Evolutionary conservation across 2,888 invertebrate species (phyloP).

Genomic region (Aporophyla nigra): DNA sequence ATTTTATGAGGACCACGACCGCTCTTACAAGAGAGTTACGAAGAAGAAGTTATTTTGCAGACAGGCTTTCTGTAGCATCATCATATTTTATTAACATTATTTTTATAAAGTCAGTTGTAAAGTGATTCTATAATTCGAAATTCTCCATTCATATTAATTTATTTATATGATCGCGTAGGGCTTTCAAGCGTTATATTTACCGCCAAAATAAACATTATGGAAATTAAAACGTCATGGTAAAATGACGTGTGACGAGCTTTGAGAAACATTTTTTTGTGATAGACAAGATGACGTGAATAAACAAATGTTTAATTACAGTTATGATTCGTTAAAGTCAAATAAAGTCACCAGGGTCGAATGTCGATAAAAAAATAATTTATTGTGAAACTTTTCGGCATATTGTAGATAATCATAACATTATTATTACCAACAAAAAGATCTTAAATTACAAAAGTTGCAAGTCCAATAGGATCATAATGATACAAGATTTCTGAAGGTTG

Average conservation of each 20-base stretch:
- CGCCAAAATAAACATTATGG: constrained; percentile 43
- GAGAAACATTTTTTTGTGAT: constrained; percentile 11
- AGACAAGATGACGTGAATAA: constrained; percentile 2
- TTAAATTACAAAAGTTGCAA: constrained; percentile 7
- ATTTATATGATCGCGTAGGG: constrained; percentile 3
- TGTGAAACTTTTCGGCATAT: constrained; percentile 26
- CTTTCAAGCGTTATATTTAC: constrained; percentile 17
- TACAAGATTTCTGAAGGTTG: neutral
- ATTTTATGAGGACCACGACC: too few relatives aligned
- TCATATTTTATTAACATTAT: constrained; percentile 9
- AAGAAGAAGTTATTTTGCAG: neutral
- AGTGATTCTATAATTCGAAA: neutral
- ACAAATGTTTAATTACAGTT: constrained; percentile 9
- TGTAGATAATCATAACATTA: constrained; percentile 12
- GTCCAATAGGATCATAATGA: neutral
- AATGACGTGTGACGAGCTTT: constrained; percentile 12
- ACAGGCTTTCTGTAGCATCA: neutral
- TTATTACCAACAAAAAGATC: constrained; percentile 7
- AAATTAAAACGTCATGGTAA: constrained; percentile 43
- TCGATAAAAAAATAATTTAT: constrained; percentile 37
- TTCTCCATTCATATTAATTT: neutral
- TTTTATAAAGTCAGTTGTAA: neutral
- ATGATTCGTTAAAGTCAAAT: neutral
- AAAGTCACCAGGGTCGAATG: constrained; percentile 2
- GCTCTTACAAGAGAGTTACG: too few relatives aligned